Conservation (phyloP, 1,140 invertebrate genomes). For the Tetramorium parvispinum region DNA sequence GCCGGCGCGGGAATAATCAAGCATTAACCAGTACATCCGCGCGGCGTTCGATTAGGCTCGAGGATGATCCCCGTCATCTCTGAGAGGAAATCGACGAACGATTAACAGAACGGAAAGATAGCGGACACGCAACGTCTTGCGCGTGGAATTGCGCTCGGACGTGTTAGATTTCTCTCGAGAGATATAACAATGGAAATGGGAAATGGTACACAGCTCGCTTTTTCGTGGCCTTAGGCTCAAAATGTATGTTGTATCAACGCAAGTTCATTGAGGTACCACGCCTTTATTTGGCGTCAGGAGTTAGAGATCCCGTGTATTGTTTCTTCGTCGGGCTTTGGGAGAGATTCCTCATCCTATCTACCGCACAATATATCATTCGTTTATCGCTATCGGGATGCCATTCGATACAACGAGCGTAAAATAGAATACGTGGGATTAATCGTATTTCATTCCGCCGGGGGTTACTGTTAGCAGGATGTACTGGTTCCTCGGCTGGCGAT, state of each 20-base stretch:
- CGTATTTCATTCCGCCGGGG: constrained; percentile 19
- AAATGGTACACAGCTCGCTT: neutral
- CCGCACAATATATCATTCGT: constrained; percentile 39
- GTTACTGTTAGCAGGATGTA: constrained; percentile 52
- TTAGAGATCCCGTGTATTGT: constrained; percentile 31
- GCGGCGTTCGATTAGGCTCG: constrained; percentile 37
- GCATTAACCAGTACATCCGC: constrained; percentile 7
- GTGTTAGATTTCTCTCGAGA: neutral
- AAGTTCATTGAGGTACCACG: constrained; percentile 31
- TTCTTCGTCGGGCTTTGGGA: neutral
- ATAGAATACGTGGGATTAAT: constrained; percentile 42
- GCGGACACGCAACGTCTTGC: constrained; percentile 3
- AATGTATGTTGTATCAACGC: constrained; percentile 27
- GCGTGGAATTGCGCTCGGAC: neutral
- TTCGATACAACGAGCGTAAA: constrained; percentile 13
- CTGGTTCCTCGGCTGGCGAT: constrained; percentile 1
- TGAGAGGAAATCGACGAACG: constrained; percentile 15
- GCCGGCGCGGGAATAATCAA: constrained; percentile 24
- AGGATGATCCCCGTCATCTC: constrained; percentile 29
- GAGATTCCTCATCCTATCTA: neutral
- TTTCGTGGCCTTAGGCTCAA: constrained; percentile 18
- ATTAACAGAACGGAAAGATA: constrained; percentile 45
- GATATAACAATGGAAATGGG: constrained; percentile 15
- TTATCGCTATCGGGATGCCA: constrained; percentile 35
- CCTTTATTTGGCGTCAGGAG: constrained; percentile 25